Percentiles rank a stretch among this genome's conserved stretches.
phyloP scores from a whole-genome alignment of 2,113 vertebrate genomes.

The Bungarus multicinctus region DNA sequence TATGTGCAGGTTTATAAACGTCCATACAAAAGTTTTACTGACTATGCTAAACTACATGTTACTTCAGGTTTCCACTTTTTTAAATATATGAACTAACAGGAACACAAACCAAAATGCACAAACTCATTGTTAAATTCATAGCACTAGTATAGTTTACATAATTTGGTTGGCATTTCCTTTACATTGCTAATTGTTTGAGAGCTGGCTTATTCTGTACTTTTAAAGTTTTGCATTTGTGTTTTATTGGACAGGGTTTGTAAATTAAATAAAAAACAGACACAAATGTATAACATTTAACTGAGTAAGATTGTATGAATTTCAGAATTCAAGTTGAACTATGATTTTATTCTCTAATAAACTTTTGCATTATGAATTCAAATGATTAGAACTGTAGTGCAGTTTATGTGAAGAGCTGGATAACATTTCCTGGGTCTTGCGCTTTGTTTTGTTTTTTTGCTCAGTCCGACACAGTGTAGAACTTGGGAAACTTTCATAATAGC shows the following conservation, averaged over 20 bases:
- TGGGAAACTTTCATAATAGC: background rate
- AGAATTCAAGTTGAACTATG: background rate
- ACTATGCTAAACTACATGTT: background rate
- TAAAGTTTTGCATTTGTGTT: background rate
- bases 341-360: background rate
- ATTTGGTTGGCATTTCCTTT: background rate
- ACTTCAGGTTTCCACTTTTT: background rate
- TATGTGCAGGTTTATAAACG: background rate
- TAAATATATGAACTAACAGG: background rate
- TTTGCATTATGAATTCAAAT: background rate
- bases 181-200: background rate
- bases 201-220: background rate
- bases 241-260: background rate
- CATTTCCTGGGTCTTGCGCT: background rate
- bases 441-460: background rate
- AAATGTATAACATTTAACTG: background rate
- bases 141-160: background rate
- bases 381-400: background rate
- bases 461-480: background rate
- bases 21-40: background rate
- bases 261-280: background rate
- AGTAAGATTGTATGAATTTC: background rate
- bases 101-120: background rate
- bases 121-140: background rate
- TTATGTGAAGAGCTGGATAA: background rate